phyloP scores from a whole-genome alignment of 2,888 invertebrate genomes.

The Gastrophysa polygoni region DNA sequence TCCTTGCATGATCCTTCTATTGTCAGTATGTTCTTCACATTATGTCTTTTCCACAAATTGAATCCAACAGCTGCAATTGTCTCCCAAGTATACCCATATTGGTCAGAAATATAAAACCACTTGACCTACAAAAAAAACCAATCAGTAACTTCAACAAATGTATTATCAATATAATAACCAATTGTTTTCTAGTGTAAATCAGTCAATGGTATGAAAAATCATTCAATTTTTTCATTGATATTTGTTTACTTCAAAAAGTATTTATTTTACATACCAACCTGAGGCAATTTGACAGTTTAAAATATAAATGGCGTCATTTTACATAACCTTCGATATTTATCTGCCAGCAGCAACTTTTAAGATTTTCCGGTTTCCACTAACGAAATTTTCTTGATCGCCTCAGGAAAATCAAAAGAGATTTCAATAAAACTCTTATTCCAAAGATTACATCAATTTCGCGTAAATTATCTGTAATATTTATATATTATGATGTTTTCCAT shows the following conservation, averaged over 20 bases:
- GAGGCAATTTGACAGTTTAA: constrained; percentile 50
- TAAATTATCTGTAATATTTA: no score
- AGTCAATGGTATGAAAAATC: constrained; percentile 16
- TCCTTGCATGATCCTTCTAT: constrained; percentile 55
- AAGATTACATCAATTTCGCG: no score
- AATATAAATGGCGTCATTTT: constrained; percentile 50
- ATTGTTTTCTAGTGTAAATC: not conserved
- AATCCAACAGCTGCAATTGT: constrained; percentile 12
- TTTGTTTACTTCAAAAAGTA: constrained; percentile 53
- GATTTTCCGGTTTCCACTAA: no score
- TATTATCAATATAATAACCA: not conserved
- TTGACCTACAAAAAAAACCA: constrained; percentile 51
- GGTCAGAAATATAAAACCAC: constrained; percentile 42
- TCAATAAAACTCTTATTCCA: no score
- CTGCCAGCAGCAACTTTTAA: constrained; percentile 31
- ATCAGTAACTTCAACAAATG: not conserved
- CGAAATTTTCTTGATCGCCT: no score
- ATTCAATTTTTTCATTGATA: constrained; percentile 42
- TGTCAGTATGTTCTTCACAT: constrained; percentile 40
- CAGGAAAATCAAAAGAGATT: not conserved
- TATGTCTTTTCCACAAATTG: constrained; percentile 32
- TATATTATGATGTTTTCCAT: no score
- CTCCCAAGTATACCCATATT: constrained; percentile 51
- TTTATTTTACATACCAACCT: constrained; percentile 51
- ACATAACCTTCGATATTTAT: not conserved